Evolutionary conservation across 2,797 vertebrate genomes (phyloP), one percentile per base, ranked within the genome.

Genomic region (Crocidura indochinensis): DNA sequence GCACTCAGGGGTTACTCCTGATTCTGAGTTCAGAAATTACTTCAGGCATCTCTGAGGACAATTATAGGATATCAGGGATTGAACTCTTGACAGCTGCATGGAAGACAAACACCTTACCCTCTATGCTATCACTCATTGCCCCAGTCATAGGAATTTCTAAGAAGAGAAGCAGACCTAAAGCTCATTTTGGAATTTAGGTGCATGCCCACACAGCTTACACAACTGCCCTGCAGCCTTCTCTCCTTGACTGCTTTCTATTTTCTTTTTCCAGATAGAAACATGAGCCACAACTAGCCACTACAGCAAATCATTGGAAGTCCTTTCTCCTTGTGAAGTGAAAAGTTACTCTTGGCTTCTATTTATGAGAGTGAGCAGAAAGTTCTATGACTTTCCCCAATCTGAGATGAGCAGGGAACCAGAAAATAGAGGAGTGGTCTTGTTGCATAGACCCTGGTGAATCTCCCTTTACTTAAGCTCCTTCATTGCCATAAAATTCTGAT

Each of bases 311-410:
- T 73, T 86, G 84, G 22, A 56, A n/a, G 51, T 88, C n/a, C 64
- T 62, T 81, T 94, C 78, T 86, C 24, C 49, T 51, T 44, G 46
- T 65, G 10, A 67, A 38, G 68, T 60, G 65, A 27, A 38, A 72
- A 72, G 24, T 38, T 19, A 17, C 29, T 68, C 3, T 72, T 47
- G 38, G 47, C 19, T 81, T 22, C 11, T 51, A 44, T 44, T 46
- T 74, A 0, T 49, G 12, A 46, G 8, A 31, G 11, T n/a, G 19
- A 17, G 20, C 8, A 49, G 14, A 10, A 68, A 80, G n/a, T 44
- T 72, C 64, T 76, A 9, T 10, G 31, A 44, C 14, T 89, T 87
- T 77, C 17, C 24, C 9, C 10, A 38, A 22, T 26, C 2, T 38
- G 12, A 73, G 68, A 62, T 38, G 19, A 76, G 17, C 29, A 53